Conservation (phyloP, 2,797 vertebrate species). For the Hydrolagus colliei region DNA sequence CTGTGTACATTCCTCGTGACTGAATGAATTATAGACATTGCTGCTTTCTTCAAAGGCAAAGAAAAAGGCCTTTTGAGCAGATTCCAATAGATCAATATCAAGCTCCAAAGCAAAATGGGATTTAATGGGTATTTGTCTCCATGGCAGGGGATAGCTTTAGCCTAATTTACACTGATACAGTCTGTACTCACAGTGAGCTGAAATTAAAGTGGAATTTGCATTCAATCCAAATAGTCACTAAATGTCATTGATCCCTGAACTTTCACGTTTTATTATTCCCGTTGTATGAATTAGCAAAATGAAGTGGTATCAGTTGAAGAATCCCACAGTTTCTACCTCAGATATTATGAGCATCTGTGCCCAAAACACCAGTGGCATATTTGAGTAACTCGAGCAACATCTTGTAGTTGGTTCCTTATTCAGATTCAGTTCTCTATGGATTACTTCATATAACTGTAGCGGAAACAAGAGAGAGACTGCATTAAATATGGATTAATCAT, state of each 20-base stretch:
- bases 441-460: not conserved
- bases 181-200: not conserved
- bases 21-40: not conserved
- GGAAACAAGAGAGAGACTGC: conserved; percentile 12
- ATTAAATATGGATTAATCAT: conserved; percentile 11
- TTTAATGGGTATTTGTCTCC: conserved; percentile 8
- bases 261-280: not conserved
- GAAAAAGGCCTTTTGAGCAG: not conserved
- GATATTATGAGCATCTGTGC: not conserved
- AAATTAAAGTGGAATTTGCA: conserved; percentile 10
- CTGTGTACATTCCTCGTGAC: not conserved
- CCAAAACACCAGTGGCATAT: not conserved
- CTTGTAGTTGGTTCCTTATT: not conserved
- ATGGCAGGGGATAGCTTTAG: not conserved
- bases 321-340: not conserved
- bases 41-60: not conserved
- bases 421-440: not conserved
- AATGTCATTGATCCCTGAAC: not conserved
- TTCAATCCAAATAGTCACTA: not conserved
- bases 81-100: conserved; percentile 16
- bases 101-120: not conserved
- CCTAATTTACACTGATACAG: not conserved
- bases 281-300: not conserved
- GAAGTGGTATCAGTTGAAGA: not conserved
- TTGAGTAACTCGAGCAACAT: not conserved